Percentiles rank a stretch among this genome's conserved stretches.
Evolutionary conservation across 2,797 vertebrate species (phyloP).

Genomic region (Platalea minor): DNA sequence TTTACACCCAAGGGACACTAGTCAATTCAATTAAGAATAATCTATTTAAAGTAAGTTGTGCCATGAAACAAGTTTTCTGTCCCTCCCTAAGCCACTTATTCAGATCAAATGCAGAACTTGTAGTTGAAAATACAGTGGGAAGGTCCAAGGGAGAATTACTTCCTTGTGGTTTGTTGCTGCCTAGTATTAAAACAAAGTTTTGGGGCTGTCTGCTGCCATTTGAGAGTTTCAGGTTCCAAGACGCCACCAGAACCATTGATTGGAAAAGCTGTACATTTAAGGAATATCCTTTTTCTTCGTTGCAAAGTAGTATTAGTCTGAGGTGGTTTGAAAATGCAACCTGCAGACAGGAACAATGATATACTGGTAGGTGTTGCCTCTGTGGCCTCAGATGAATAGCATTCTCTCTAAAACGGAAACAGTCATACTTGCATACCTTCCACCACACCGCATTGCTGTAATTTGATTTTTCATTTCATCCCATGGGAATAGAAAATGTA

Average conservation of each 20-base stretch:
- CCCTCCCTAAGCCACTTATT: background rate
- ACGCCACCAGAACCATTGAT: background rate
- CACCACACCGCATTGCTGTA: background rate
- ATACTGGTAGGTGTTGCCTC: background rate
- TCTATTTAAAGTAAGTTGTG: background rate
- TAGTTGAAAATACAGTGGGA: background rate
- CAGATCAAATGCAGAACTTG: background rate
- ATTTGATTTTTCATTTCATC: background rate
- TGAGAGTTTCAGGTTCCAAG: background rate
- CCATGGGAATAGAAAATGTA: background rate
- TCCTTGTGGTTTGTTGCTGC: background rate
- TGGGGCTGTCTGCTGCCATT: background rate
- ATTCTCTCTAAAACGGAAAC: background rate
- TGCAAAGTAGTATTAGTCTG: background rate
- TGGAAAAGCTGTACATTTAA: background rate
- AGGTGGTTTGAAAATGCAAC: background rate
- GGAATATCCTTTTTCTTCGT: background rate
- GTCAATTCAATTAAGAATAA: background rate
- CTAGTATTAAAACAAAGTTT: background rate
- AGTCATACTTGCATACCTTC: background rate
- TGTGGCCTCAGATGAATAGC: background rate
- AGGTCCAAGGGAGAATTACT: background rate
- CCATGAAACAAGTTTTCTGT: background rate
- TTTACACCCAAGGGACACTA: background rate
- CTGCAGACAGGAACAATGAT: background rate